Percentiles rank a stretch among this genome's conserved stretches.
Evolutionary conservation across 2,113 vertebrate genomes (phyloP).

Genomic region (Apistogramma diplotaenia): DNA sequence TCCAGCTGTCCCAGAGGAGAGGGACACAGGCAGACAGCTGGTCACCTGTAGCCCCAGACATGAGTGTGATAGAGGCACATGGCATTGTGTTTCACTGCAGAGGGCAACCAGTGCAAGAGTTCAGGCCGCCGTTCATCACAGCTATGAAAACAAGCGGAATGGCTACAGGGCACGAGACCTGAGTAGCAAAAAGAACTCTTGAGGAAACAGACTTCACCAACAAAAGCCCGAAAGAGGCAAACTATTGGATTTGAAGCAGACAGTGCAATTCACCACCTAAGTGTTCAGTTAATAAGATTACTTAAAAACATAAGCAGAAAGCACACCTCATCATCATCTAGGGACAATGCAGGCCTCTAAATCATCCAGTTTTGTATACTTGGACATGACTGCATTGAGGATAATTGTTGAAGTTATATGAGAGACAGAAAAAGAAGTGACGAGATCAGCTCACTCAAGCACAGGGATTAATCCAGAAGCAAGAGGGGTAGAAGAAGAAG

Average conservation of each 20-base stretch:
- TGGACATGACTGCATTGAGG: background rate
- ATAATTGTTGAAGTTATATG: slow-evolving; percentile 49
- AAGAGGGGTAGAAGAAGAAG: slow-evolving; percentile 20
- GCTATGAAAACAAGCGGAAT: slow-evolving; percentile 9
- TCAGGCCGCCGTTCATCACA: slow-evolving; percentile 42
- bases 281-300: slow-evolving; percentile 36
- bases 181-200: slow-evolving; percentile 5
- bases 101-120: slow-evolving; percentile 63
- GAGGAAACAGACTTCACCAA: slow-evolving; percentile 9
- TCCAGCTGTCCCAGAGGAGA: slow-evolving; percentile 75
- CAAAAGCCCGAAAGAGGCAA: background rate
- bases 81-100: slow-evolving; percentile 72
- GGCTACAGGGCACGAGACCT: background rate
- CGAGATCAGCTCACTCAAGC: slow-evolving; percentile 60
- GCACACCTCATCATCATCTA: slow-evolving; percentile 10
- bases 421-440: background rate
- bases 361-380: background rate
- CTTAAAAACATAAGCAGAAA: slow-evolving; percentile 10
- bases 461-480: slow-evolving; percentile 72
- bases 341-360: background rate
- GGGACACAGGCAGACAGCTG: slow-evolving; percentile 75
- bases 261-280: slow-evolving; percentile 1
- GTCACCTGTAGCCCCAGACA: slow-evolving; percentile 78
- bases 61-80: slow-evolving; percentile 53
- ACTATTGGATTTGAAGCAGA: slow-evolving; percentile 21